Percentiles rank a stretch among this genome's conserved stretches.
Evolutionary conservation across 1,140 invertebrate genomes (phyloP).

Genomic region (Bilobella aurantiaca): DNA sequence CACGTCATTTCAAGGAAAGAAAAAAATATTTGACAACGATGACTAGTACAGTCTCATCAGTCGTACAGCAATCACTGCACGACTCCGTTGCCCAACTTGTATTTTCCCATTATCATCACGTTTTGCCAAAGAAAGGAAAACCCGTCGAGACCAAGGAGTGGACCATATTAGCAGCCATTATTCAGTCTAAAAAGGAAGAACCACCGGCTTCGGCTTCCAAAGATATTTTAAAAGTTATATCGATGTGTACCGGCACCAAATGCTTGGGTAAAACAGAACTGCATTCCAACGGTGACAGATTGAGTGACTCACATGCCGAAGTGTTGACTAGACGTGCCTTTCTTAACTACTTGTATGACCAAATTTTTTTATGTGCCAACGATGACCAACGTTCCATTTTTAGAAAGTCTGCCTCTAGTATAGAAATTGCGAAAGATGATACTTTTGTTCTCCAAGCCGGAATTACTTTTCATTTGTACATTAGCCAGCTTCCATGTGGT

Average conservation of each 20-base stretch:
- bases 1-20: conserved; percentile 39
- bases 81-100: conserved; percentile 49
- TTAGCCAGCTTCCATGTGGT: conserved; percentile 80
- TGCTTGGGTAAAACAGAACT: conserved; percentile 67
- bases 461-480: conserved; percentile 71
- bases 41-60: not conserved
- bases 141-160: conserved; percentile 57
- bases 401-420: too few species aligned
- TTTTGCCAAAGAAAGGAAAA: conserved; percentile 70
- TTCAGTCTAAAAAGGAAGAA: conserved; percentile 45
- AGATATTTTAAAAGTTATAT: conserved; percentile 51
- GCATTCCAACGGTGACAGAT: conserved; percentile 53
- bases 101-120: conserved; percentile 49
- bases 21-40: conserved; percentile 38
- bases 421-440: not conserved
- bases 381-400: conserved; percentile 18
- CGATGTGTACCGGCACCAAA: conserved; percentile 80
- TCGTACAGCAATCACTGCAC: conserved; percentile 34
- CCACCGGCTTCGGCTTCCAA: conserved; percentile 35
- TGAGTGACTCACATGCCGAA: conserved; percentile 89
- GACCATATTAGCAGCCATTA: conserved; percentile 67
- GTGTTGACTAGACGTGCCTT: conserved; percentile 71
- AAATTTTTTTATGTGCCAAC: conserved; percentile 41
- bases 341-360: conserved; percentile 60
- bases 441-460: conserved; percentile 3